A percentile compares a stretch with the other conserved stretches of the same genome.
Evolutionary conservation across 2,888 invertebrate species (phyloP).

Genomic region (Cryptophagus acutangulus): DNA sequence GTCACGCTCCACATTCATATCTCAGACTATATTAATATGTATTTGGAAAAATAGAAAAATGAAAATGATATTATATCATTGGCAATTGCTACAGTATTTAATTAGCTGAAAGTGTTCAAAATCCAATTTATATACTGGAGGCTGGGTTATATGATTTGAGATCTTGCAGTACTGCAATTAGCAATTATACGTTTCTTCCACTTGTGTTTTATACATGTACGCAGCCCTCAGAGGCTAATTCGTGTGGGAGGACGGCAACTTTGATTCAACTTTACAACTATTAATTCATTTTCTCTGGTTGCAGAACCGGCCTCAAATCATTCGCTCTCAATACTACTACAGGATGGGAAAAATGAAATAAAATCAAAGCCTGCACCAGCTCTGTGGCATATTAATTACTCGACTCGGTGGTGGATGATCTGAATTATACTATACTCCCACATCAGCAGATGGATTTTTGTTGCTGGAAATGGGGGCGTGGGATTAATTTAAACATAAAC

Average conservation of each 20-base stretch:
- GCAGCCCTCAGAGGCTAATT: slow-evolving; percentile 14
- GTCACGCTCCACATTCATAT: too few relatives aligned
- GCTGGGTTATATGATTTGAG: slow-evolving; percentile 28
- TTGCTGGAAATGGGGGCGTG: slow-evolving; percentile 31
- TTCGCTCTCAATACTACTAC: too few relatives aligned
- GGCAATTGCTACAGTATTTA: too few relatives aligned
- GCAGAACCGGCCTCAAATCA: slow-evolving; percentile 1
- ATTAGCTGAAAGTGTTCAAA: slow-evolving; percentile 29
- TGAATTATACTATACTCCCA: slow-evolving; percentile 29
- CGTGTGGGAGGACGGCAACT: slow-evolving; percentile 17
- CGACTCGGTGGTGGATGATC: slow-evolving; percentile 22
- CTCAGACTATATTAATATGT: too few relatives aligned
- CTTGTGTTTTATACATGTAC: slow-evolving; percentile 16
- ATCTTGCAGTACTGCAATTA: slow-evolving; percentile 30
- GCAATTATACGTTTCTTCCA: slow-evolving; percentile 24
- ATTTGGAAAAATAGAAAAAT: too few relatives aligned
- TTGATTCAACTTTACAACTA: slow-evolving; percentile 1
- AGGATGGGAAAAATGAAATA: too few relatives aligned
- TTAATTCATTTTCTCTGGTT: slow-evolving; percentile 1
- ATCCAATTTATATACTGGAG: slow-evolving; percentile 29
- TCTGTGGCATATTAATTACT: slow-evolving; percentile 1
- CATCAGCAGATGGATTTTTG: slow-evolving; percentile 19
- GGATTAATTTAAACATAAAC: slow-evolving; percentile 38
- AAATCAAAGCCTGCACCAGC: slow-evolving; percentile 5
- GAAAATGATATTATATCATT: too few relatives aligned